These are phyloP conservation scores for Barbus barbus DNA, from an alignment of 2,113 vertebrate genomes.

Conservation along the genomic window DNA sequence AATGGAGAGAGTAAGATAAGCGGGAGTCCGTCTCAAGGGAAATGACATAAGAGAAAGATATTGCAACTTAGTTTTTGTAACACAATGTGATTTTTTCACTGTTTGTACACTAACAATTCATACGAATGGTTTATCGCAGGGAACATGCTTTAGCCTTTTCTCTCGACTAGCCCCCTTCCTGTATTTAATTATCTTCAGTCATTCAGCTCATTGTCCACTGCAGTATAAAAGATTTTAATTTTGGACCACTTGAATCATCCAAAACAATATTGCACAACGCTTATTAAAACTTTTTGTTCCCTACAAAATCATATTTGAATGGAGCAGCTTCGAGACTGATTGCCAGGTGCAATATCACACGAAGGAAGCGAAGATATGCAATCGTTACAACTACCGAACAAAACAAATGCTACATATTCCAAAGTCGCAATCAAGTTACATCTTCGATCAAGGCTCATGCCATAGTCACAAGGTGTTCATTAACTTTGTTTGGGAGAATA, in stretches of 20 bases:
- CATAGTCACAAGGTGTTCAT: slow-evolving; percentile 15
- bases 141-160: background rate
- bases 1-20: slow-evolving; percentile 8
- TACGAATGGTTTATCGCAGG: background rate
- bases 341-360: slow-evolving; percentile 56
- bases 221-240: slow-evolving; percentile 15
- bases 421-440: too few relatives aligned
- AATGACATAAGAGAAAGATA: slow-evolving; percentile 22
- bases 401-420: slow-evolving; percentile 46
- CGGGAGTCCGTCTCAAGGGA: slow-evolving; percentile 6
- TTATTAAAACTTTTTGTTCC: slow-evolving; percentile 37
- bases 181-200: background rate
- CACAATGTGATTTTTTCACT: background rate
- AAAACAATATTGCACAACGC: slow-evolving; percentile 57
- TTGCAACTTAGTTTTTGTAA: background rate
- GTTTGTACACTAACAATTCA: background rate
- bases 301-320: slow-evolving; percentile 52
- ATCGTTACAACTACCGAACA: slow-evolving; percentile 19
- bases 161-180: background rate
- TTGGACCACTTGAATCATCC: slow-evolving; percentile 39
- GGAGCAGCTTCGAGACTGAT: slow-evolving; percentile 54
- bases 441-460: slow-evolving; percentile 23
- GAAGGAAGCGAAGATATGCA: background rate
- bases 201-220: slow-evolving; percentile 32
- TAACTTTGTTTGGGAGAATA: slow-evolving; percentile 28